A percentile compares a stretch with the other conserved stretches of the same genome.
Conservation (phyloP, 2,113 vertebrate species). For the Myiagra hebetior region DNA sequence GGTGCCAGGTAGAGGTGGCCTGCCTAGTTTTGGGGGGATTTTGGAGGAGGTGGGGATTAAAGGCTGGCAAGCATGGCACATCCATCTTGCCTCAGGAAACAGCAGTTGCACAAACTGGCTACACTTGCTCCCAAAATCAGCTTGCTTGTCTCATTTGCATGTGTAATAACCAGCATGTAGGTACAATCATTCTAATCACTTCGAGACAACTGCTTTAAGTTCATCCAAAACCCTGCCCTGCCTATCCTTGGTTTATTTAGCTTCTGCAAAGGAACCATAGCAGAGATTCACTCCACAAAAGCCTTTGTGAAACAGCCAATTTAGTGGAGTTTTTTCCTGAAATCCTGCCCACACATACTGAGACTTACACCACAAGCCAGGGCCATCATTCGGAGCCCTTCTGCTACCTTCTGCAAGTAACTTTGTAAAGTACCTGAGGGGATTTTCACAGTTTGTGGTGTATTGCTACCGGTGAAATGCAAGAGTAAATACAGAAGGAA, state of each 20-base stretch:
- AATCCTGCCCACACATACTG: neutral
- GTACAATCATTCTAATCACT: conserved; percentile 4
- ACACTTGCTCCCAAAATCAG: neutral
- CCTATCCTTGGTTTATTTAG: neutral
- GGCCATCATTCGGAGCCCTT: neutral
- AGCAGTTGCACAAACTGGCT: neutral
- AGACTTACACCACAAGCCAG: neutral
- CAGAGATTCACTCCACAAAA: neutral
- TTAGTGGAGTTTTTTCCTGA: neutral
- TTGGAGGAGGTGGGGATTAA: neutral
- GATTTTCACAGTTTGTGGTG: neutral
- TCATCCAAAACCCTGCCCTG: neutral
- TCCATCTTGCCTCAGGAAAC: neutral
- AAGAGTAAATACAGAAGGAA: neutral
- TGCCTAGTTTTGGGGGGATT: neutral
- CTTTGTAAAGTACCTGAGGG: neutral
- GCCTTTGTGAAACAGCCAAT: neutral
- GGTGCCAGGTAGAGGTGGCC: neutral
- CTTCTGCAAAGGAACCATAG: neutral
- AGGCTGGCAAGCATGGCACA: neutral
- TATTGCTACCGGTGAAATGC: neutral
- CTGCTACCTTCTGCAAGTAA: neutral
- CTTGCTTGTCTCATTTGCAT: conserved; percentile 22
- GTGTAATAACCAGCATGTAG: neutral
- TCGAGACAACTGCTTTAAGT: neutral